Evolutionary conservation across 2,797 vertebrate species (phyloP).

Genomic region (Anas bahamensis): DNA sequence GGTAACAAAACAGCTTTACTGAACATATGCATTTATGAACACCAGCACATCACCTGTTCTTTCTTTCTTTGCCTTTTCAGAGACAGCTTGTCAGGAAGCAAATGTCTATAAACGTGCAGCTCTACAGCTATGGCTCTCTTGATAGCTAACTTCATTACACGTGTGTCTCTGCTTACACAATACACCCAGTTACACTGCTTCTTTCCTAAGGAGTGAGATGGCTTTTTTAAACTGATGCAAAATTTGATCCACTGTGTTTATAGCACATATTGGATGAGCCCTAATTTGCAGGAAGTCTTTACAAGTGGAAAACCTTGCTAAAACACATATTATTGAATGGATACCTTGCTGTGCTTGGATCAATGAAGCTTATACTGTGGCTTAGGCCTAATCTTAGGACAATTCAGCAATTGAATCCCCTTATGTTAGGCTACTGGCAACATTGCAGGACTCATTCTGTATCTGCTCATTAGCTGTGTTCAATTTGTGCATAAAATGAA

Average conservation of each 20-base stretch:
- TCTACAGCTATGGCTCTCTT: not conserved
- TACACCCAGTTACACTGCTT: not conserved
- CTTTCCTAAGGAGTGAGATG: not conserved
- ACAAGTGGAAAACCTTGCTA: slow-evolving; percentile 65
- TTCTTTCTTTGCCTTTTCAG: not conserved
- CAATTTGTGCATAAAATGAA: slow-evolving; percentile 52
- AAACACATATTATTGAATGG: slow-evolving; percentile 72
- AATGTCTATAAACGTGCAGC: not conserved
- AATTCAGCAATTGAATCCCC: slow-evolving; percentile 60
- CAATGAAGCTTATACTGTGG: slow-evolving; percentile 71
- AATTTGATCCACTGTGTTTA: slow-evolving; percentile 45
- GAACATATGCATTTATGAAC: not conserved
- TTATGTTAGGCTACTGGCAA: slow-evolving; percentile 47
- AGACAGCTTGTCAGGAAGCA: not conserved
- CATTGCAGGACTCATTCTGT: slow-evolving; percentile 42
- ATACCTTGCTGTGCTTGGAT: slow-evolving; percentile 65
- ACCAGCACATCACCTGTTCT: not conserved
- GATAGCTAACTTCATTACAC: not conserved
- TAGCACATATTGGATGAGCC: slow-evolving; percentile 41
- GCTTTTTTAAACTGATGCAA: not conserved
- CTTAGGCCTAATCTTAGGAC: slow-evolving; percentile 67
- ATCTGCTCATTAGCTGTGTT: slow-evolving; percentile 22
- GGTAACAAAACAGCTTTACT: not conserved
- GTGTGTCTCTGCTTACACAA: slow-evolving; percentile 11
- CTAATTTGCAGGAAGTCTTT: slow-evolving; percentile 66